Base-by-base conservation (phyloP, 2,113 vertebrate species). In the Ramphastos sulfuratus region DNA sequence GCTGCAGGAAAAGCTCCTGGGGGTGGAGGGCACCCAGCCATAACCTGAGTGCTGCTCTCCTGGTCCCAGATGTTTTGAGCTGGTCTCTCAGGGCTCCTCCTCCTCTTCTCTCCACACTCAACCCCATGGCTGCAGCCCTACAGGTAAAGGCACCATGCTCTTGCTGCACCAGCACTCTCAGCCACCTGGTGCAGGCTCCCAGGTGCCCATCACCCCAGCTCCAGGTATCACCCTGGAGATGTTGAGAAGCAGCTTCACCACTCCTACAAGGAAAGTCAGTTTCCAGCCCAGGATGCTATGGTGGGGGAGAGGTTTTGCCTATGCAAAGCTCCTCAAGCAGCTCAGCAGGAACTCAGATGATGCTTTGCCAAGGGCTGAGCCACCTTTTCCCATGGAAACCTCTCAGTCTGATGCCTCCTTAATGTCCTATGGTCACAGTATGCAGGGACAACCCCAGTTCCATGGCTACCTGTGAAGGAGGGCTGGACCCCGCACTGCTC, bases 1-100 rank as follows among this genome's bases (percentile, higher is more conserved):
- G 0, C n/a, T 1, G 0, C 4, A 52, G 54, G 54, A 60, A 24
- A 78, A 81, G 19, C 46, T 61, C 18, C 37, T 14, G 18, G 10
- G 10, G 3, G 2, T 21, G 12, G 2, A 23, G 6, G 2, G 21
- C 61, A 66, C n/a, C 46, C n/a, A 59, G 35, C 31, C 33, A 3
- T 9, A 33, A 65, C 6, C 52, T 66, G 52, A 67, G 60, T 5
- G 9, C 16, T 52, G 25, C 31, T 33, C 9, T 27, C 4, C 5
- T 63, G 52, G 25, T 8, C 15, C 71, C 20, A 37, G 28, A 14
- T 23, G 4, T 50, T 70, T 52, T 6, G 10, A 46, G 52, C 25
- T 52, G 4, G 21, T 5, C 54, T 85, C 61, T n/a, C 15, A 27
- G 63, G 37, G 58, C 3, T 74, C 9, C 10, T 63, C 78, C 65